These are phyloP conservation scores for Solen grandis DNA, from an alignment of 1,140 invertebrate genomes.

Conservation along the genomic window DNA sequence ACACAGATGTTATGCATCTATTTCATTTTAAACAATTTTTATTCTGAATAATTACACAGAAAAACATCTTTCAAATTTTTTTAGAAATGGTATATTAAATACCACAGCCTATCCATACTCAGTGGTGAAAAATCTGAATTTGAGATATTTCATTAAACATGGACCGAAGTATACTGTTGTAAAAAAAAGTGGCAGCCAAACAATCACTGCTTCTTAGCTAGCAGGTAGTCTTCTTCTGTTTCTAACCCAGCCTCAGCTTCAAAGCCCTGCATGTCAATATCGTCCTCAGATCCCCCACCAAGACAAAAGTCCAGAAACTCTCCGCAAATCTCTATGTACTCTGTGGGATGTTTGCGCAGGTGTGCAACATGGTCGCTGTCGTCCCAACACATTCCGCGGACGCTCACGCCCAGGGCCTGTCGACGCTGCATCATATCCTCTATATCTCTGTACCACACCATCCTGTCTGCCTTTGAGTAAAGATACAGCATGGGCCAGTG, in stretches of 20 bases:
- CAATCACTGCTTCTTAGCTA: conserved; percentile 41
- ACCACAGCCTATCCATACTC: no score
- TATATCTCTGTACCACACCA: conserved; percentile 82
- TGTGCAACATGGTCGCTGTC: conserved; percentile 88
- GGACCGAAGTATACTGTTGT: no score
- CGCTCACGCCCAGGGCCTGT: conserved; percentile 83
- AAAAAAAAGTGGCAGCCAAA: no score
- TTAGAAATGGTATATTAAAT: no score
- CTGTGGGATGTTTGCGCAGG: conserved; percentile 82
- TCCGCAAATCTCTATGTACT: conserved; percentile 80
- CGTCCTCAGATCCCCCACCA: neutral
- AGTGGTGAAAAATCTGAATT: no score
- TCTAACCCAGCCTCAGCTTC: conserved; percentile 2
- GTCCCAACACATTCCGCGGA: conserved; percentile 85
- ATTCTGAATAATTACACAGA: no score
- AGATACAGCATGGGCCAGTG: conserved; percentile 88
- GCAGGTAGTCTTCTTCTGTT: conserved; percentile 26
- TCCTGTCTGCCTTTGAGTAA: conserved; percentile 87
- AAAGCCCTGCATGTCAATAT: neutral
- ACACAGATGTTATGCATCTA: no score
- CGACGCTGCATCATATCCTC: conserved; percentile 81
- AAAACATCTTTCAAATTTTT: no score
- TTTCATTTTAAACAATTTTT: no score
- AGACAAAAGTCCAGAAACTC: conserved; percentile 60
- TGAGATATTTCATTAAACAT: no score